These are phyloP conservation scores for Aegithalos caudatus DNA, from an alignment of 2,113 vertebrate species.

Conservation along the genomic window DNA sequence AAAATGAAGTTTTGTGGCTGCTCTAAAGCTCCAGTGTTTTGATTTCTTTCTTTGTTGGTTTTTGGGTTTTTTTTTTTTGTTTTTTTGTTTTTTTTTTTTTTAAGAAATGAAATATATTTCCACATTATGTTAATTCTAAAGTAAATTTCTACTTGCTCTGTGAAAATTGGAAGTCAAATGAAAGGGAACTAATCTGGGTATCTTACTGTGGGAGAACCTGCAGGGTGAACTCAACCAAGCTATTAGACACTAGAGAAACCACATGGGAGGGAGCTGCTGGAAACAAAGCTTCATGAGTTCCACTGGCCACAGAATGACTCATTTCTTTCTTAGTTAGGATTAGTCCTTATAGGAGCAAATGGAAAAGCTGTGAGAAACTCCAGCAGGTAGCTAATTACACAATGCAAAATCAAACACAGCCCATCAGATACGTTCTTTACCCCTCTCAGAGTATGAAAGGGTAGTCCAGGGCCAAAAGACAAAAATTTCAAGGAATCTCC, in stretches of 20 bases:
- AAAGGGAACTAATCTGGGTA: conserved; percentile 44
- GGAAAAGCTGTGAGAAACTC: conserved; percentile 50
- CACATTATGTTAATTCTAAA: neutral
- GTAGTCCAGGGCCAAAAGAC: neutral
- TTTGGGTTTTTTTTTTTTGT: too few species aligned
- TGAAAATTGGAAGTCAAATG: conserved; percentile 45
- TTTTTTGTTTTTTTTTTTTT: neutral
- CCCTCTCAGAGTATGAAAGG: neutral
- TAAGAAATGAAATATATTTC: neutral
- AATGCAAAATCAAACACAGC: conserved; percentile 26
- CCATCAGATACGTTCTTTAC: neutral
- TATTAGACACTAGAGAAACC: conserved; percentile 49
- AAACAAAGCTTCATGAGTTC: conserved; percentile 15
- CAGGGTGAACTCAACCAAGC: conserved; percentile 20
- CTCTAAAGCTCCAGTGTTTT: neutral
- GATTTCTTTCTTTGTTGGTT: neutral
- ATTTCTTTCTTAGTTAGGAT: conserved; percentile 20
- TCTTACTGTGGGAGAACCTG: conserved; percentile 46
- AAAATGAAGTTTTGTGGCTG: neutral
- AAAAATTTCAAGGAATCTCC: neutral
- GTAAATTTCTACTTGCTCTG: neutral
- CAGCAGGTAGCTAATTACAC: conserved; percentile 57
- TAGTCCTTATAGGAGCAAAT: conserved; percentile 13
- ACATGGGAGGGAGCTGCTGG: conserved; percentile 41
- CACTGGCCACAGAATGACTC: conserved; percentile 46